Conservation (phyloP, 2,888 invertebrate species). For the Agonopterix heracliana region DNA sequence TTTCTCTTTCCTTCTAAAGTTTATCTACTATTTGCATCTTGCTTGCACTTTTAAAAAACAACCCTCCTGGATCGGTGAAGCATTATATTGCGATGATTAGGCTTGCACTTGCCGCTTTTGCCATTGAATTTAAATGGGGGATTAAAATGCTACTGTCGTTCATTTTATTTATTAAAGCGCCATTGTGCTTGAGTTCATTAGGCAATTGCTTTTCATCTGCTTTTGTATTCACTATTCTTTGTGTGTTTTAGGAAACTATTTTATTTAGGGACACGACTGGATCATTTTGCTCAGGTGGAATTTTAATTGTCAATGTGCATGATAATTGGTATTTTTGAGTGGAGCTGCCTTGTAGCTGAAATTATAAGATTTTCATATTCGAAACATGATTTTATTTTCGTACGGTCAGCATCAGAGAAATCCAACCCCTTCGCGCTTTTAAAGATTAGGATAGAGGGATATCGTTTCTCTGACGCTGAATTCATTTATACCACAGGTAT, state of each 20-base stretch:
- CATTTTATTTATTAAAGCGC: constrained; percentile 65
- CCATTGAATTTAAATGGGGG: constrained; percentile 75
- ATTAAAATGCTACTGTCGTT: constrained; percentile 21
- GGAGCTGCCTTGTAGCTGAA: too few species aligned
- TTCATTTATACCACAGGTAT: too few species aligned
- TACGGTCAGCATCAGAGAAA: too few species aligned
- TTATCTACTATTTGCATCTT: constrained; percentile 28
- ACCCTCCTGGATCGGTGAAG: constrained; percentile 56
- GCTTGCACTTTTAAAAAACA: constrained; percentile 47
- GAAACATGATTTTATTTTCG: too few species aligned
- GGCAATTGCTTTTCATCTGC: constrained; percentile 49
- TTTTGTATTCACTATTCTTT: constrained; percentile 20
- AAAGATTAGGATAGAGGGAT: too few species aligned
- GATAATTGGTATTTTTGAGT: too few species aligned
- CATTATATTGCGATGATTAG: constrained; percentile 76
- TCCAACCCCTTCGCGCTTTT: too few species aligned
- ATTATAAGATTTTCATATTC: too few species aligned
- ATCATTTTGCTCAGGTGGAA: too few species aligned
- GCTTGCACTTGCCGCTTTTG: constrained; percentile 63
- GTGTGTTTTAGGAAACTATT: background rate
- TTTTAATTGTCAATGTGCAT: too few species aligned
- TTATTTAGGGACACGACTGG: too few species aligned
- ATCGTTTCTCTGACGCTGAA: too few species aligned
- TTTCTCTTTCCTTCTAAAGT: constrained; percentile 30
- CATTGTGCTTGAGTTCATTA: constrained; percentile 68